Conservation (phyloP, 2,797 vertebrate species). For the Liasis olivaceus region DNA sequence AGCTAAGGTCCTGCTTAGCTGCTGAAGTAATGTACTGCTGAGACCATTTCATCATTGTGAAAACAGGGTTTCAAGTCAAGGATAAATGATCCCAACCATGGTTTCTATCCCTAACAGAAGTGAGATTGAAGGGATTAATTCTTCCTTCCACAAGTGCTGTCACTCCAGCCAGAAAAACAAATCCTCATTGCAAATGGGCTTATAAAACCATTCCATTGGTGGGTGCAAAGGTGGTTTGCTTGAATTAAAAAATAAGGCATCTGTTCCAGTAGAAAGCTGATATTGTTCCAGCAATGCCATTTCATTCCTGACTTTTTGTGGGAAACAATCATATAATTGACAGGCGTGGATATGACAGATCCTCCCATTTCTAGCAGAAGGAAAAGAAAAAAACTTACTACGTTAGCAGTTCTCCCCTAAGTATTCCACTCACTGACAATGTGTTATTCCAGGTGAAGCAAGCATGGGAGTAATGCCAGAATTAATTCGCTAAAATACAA, state of each 20-base stretch:
- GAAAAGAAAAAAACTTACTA: neutral
- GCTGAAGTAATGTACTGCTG: neutral
- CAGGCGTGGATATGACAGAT: slow-evolving; percentile 10
- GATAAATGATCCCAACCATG: neutral
- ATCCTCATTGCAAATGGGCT: neutral
- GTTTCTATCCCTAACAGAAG: neutral
- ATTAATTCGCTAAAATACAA: neutral
- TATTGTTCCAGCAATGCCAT: neutral
- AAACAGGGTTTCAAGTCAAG: neutral
- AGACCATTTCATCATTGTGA: neutral
- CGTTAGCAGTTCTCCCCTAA: fast-evolving
- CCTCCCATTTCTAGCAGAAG: neutral
- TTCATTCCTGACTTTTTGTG: neutral
- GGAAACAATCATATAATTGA: neutral
- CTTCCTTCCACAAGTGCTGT: neutral
- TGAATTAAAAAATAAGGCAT: neutral
- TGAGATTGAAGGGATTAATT: neutral
- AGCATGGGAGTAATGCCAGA: neutral
- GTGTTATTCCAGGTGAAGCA: neutral
- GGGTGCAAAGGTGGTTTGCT: neutral
- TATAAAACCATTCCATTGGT: neutral
- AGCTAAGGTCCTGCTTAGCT: neutral
- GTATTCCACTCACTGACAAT: neutral
- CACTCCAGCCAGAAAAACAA: neutral
- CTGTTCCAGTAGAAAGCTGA: neutral